Evolutionary conservation across 2,113 vertebrate genomes (phyloP), one percentile per base, ranked within the genome.

Genomic region (Bombycilla garrulus): DNA sequence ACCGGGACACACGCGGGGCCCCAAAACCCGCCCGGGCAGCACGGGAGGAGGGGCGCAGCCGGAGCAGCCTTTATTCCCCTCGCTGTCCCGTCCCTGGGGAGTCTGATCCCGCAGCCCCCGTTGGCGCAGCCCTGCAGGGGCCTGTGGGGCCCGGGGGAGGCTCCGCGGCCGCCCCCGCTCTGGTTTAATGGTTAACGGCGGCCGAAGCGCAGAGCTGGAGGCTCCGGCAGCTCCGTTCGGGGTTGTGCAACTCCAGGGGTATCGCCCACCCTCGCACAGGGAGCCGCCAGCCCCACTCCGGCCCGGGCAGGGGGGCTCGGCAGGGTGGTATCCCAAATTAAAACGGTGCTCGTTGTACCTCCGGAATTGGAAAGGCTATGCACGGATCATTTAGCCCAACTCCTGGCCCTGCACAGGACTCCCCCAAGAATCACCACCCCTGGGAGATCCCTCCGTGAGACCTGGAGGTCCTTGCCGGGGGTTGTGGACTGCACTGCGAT

Each of bases 151-250:
- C 17, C 51, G 6, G 44, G 35, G 26, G 54, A 67, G 61, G 70
- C 62, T 82, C 72, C 24, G 2, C 26, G 9, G 88, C 87, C 9
- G 11, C 76, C 65, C 81, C 53, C 7, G 33, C 61, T 88, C 77
- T 1, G 69, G 95, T 87, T 97, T 97, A 97, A 97, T 96, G 23
- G 77, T 96, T 97, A 97, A 96, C 95, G 10, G 31, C 31, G 60
- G 64, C 67, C n/a, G 15, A 33, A 91, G 56, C 33, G 80, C 95
- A 48, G 95, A 94, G 62, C 80, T 50, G 95, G 88, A 77, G 60
- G 50, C 82, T 76, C 48, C 44, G 15, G 42, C 87, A 12, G 33
- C 86, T 62, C 36, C 24, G 4, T 7, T 20, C n/a, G 45, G 3
- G 20, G 67, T 97, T 94, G 80, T 54, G 93, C 94, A 97, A 97